phyloP scores from a whole-genome alignment of 2,797 vertebrate genomes.

The Halcyon badia region DNA sequence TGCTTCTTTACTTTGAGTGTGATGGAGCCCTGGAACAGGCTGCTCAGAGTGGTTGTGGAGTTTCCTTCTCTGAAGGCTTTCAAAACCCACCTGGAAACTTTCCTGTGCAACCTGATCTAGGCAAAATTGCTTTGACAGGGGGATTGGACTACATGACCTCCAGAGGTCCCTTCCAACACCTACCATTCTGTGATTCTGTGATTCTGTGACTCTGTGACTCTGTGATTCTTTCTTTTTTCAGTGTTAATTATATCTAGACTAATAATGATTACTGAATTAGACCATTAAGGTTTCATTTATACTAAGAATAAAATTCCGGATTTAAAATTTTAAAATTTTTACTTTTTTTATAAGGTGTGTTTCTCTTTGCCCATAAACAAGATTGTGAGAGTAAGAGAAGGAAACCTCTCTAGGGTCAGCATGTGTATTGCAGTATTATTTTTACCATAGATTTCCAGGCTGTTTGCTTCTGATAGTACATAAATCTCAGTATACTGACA shows the following conservation, averaged over 20 bases:
- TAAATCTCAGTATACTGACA: constrained; percentile 53
- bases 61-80: too few species aligned
- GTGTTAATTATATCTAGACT: background rate
- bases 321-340: background rate
- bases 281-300: background rate
- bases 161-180: background rate
- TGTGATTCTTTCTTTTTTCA: background rate
- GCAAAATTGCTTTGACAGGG: background rate
- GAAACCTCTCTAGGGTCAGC: background rate
- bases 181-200: background rate
- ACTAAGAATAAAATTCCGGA: background rate
- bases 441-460: constrained; percentile 34
- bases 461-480: constrained; percentile 48
- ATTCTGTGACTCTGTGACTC: too few species aligned
- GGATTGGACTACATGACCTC: background rate
- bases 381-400: background rate
- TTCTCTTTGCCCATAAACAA: background rate
- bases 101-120: background rate
- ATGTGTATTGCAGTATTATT: constrained; percentile 10
- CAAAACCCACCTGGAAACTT: too few species aligned
- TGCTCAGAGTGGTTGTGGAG: too few species aligned
- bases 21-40: too few species aligned
- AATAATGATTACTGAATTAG: background rate
- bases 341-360: background rate
- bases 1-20: too few species aligned